Base-by-base conservation (phyloP, 2,888 invertebrate species). In the Panopea generosa region DNA sequence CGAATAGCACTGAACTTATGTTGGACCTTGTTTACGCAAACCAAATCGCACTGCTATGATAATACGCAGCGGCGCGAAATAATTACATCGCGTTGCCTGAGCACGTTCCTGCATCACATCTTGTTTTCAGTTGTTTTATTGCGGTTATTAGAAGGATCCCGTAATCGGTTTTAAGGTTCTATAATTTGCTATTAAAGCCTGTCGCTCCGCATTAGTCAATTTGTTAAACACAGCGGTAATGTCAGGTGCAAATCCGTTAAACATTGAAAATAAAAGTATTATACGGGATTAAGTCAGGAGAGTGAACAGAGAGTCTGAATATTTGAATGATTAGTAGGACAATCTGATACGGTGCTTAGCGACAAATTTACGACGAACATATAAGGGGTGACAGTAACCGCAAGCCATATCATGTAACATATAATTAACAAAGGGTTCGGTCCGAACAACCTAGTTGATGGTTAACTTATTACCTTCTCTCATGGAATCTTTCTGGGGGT, bases 181-280 rank as follows among this genome's bases (percentile, higher is more conserved):
- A 61, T 61, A 50, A 49, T 26, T 45, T 27, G 40, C 33, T 14
- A 52, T 59, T 67, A 29, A 40, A 57, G 52, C 14, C 29, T 67
- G 67, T 67, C 67, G 49, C 20, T 11, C 38, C 49, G 11, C 9
- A 59, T 67, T 59, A 38, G 26, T 24, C 27, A 20, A 2, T 20
- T 47, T 49, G 67, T 38, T 38, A 50, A 59, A 67, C 67, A 40
- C 40, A 20, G 43, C 67, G 67, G 49, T 20, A 16, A 43, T 18
- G 16, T 67, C 56, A 49, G 56, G 38, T 66, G 56, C 56, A 56
- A 3, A 14, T 18, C 4, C 20, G 18, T 20, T 18, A 29, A n/a
- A 14, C 14, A 56, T 47, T 45, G 47, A 45, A 60, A 60, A n/a
- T 60, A 45, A 60, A 45, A 43, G 27, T 27, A 60, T 60, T 60